phyloP scores from a whole-genome alignment of 2,113 vertebrate genomes.

The Nanorana parkeri region DNA sequence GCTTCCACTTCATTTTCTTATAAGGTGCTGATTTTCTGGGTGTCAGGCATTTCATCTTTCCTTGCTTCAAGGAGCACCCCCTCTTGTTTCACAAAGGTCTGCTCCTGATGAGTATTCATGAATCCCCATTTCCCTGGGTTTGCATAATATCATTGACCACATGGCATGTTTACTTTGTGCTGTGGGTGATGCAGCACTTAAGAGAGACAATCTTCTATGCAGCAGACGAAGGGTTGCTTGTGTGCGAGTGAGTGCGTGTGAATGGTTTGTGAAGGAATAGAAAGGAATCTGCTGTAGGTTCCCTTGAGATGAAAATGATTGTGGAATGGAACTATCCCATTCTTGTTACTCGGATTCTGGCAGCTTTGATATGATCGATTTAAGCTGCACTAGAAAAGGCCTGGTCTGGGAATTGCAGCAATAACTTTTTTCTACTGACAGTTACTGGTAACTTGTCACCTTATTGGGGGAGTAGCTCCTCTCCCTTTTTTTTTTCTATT shows the following conservation, averaged over 20 bases:
- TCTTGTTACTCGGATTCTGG: slow-evolving; percentile 1
- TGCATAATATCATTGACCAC: background rate
- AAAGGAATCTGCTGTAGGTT: background rate
- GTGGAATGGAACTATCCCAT: background rate
- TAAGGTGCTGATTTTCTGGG: slow-evolving; percentile 17
- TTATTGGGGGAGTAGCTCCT: slow-evolving; percentile 14
- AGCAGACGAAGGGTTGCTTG: slow-evolving; percentile 13
- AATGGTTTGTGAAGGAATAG: slow-evolving; percentile 4
- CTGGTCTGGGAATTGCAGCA: slow-evolving; percentile 47
- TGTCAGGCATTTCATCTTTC: background rate
- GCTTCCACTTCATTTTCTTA: slow-evolving; percentile 1
- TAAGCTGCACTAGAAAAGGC: slow-evolving; percentile 28
- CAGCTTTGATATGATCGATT: slow-evolving; percentile 32
- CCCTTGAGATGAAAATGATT: background rate
- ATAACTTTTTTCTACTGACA: slow-evolving; percentile 56
- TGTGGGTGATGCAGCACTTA: background rate
- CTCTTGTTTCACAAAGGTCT: slow-evolving; percentile 8
- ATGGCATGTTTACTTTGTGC: slow-evolving; percentile 13
- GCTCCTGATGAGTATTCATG: background rate
- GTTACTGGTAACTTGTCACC: slow-evolving; percentile 56
- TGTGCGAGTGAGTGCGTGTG: background rate
- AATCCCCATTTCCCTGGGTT: background rate
- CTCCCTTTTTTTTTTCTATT: slow-evolving; percentile 19
- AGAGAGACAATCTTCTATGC: slow-evolving; percentile 40
- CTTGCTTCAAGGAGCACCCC: background rate